Conservation (phyloP, 2,113 vertebrate genomes). For the Struthidea cinerea region DNA sequence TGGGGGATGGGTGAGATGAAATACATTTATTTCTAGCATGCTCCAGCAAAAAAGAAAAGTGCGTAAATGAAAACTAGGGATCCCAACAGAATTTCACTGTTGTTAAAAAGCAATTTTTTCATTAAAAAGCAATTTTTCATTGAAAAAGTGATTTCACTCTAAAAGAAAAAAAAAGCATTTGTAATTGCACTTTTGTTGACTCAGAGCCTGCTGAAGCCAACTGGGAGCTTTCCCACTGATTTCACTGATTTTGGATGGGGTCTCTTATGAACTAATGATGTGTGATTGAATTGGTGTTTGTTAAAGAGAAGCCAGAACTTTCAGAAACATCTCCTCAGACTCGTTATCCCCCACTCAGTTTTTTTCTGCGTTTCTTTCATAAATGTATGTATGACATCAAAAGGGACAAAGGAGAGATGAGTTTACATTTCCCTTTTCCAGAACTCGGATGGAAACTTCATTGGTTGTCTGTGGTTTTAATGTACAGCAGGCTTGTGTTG, state of each 20-base stretch:
- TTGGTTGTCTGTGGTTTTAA: constrained; percentile 8
- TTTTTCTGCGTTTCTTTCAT: neutral
- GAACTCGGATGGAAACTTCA: neutral
- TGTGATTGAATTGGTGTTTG: neutral
- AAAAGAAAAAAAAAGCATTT: neutral
- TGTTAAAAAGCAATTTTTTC: neutral
- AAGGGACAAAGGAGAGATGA: neutral
- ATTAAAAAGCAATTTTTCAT: neutral
- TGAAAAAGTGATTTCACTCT: neutral
- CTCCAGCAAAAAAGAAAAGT: neutral
- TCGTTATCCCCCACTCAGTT: neutral
- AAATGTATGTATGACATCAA: neutral
- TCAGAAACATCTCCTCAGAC: neutral
- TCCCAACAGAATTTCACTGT: neutral
- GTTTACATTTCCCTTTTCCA: constrained; percentile 12
- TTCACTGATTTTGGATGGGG: constrained; percentile 30
- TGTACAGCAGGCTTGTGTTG: neutral
- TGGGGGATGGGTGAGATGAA: neutral
- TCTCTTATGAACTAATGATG: neutral
- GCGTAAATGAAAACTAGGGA: neutral
- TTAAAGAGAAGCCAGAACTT: constrained; percentile 22
- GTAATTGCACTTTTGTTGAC: constrained; percentile 18
- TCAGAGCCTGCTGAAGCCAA: constrained; percentile 8
- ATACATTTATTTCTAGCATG: neutral
- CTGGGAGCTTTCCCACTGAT: constrained; percentile 36